A percentile compares a stretch with the other conserved stretches of the same genome.
Conservation (phyloP, 1,140 invertebrate species). For the Diabrotica undecimpunctata region DNA sequence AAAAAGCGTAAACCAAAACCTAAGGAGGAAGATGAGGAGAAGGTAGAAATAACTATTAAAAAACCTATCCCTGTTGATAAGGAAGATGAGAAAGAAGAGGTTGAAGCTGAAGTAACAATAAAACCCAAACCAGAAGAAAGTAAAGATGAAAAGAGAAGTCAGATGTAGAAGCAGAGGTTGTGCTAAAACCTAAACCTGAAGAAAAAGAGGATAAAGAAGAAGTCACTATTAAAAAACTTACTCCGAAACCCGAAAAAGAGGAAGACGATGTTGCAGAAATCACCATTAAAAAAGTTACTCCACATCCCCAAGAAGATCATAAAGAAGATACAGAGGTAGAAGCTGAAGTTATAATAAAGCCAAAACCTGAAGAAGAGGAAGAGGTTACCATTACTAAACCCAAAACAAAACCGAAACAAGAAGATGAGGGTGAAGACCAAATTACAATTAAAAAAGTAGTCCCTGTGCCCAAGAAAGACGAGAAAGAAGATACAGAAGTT, state of each 20-base stretch:
- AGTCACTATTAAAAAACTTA: slow-evolving; percentile 28
- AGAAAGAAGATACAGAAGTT: slow-evolving; percentile 25
- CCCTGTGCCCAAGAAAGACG: slow-evolving; percentile 38
- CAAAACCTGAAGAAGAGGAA: slow-evolving; percentile 10
- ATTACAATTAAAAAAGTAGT: slow-evolving; percentile 11
- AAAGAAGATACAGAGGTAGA: slow-evolving; percentile 43
- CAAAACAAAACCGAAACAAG: slow-evolving; percentile 24
- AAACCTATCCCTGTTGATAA: slow-evolving; percentile 26
- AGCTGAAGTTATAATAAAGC: slow-evolving; percentile 18
- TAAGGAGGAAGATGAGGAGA: slow-evolving; percentile 24
- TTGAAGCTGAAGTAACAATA: slow-evolving; percentile 12
- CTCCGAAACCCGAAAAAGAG: slow-evolving; percentile 6
- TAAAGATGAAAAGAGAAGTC: slow-evolving; percentile 24
- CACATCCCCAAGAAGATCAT: slow-evolving; percentile 37
- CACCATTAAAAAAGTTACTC: slow-evolving; percentile 53
- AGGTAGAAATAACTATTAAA: slow-evolving; percentile 35
- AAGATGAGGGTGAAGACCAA: slow-evolving; percentile 14
- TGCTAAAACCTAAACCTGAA: slow-evolving; percentile 16
- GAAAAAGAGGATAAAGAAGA: slow-evolving; percentile 24
- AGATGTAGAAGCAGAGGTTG: background rate
- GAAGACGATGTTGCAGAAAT: slow-evolving; percentile 47
- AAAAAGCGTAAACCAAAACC: slow-evolving; percentile 49
- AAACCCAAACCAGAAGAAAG: slow-evolving; percentile 32
- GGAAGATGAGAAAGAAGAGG: slow-evolving; percentile 7
- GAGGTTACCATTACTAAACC: slow-evolving; percentile 36